Conservation (phyloP, 1,140 invertebrate genomes). For the Drosophila triauraria region DNA sequence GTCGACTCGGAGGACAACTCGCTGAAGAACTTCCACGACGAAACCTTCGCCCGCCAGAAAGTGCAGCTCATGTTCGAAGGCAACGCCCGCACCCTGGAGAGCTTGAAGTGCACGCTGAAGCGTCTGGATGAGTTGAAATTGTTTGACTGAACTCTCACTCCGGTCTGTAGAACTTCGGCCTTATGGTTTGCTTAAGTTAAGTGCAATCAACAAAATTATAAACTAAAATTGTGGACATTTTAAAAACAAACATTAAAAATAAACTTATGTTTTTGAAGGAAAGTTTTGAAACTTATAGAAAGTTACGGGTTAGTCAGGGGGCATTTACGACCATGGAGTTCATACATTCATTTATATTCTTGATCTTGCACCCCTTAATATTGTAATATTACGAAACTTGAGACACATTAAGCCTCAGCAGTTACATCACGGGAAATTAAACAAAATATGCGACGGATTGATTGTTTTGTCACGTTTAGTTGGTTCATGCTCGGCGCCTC, state of each 20-base stretch:
- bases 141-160: conserved; percentile 54
- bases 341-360: too few relatives aligned
- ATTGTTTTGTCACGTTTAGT: background rate
- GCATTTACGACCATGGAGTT: too few relatives aligned
- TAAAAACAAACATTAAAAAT: too few relatives aligned
- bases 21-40: conserved; percentile 76
- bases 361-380: too few relatives aligned
- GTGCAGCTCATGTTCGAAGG: conserved; percentile 78
- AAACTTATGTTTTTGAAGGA: background rate
- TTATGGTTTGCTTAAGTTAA: too few relatives aligned
- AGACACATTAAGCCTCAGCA: too few relatives aligned
- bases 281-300: background rate
- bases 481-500: background rate
- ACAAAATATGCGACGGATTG: too few relatives aligned
- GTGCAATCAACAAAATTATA: background rate
- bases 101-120: conserved; percentile 64
- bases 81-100: conserved; percentile 71
- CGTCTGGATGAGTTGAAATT: conserved; percentile 75
- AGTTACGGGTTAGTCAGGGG: too few relatives aligned
- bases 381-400: too few relatives aligned
- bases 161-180: too few relatives aligned
- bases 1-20: conserved; percentile 79
- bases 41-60: conserved; percentile 71
- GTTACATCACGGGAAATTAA: too few relatives aligned
- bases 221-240: background rate